A percentile compares a stretch with the other conserved stretches of the same genome.
Evolutionary conservation across 2,113 vertebrate species (phyloP).

Genomic region (Harpagus bidentatus): DNA sequence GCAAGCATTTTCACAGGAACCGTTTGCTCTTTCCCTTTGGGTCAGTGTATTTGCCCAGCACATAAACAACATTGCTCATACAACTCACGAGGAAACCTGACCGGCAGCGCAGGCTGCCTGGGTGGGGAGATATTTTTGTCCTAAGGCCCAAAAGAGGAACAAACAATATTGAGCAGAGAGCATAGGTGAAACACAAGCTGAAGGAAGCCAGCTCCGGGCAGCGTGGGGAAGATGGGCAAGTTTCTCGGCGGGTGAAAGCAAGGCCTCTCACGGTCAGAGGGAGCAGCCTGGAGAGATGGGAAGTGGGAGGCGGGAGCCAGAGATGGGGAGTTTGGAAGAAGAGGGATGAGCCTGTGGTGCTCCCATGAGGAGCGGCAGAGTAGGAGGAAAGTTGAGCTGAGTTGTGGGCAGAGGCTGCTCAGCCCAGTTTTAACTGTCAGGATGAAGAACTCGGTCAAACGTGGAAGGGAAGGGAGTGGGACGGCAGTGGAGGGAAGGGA

Average conservation of each 20-base stretch:
- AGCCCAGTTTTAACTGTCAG: background rate
- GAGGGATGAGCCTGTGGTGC: background rate
- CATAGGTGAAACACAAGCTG: background rate
- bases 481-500: background rate
- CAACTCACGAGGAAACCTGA: background rate
- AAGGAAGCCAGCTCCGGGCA: background rate
- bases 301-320: background rate
- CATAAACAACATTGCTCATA: background rate
- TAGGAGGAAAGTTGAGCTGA: background rate
- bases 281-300: background rate
- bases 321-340: background rate
- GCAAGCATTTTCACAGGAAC: background rate
- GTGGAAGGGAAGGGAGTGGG: background rate
- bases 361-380: background rate
- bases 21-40: background rate
- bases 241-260: fast-evolving
- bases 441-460: background rate
- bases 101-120: background rate
- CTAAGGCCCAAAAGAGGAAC: background rate
- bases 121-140: slow-evolving; percentile 10
- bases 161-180: background rate
- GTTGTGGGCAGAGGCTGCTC: background rate
- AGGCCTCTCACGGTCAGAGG: background rate
- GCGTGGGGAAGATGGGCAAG: background rate
- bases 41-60: background rate